A percentile compares a stretch with the other conserved stretches of the same genome.
phyloP scores from a whole-genome alignment of 1,140 invertebrate species.

The Acarapis woodi region DNA sequence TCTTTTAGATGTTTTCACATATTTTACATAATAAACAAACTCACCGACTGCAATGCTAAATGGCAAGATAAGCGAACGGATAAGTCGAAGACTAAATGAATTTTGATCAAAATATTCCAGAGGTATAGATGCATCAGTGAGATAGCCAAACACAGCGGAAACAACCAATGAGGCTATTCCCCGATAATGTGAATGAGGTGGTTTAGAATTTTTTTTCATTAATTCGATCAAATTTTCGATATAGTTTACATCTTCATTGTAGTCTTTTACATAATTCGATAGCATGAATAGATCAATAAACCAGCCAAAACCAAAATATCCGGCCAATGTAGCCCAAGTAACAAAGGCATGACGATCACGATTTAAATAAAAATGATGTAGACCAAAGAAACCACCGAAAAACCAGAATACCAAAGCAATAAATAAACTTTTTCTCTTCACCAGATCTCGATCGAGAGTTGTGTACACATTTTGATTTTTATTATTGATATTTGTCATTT shows the following conservation, averaged over 20 bases:
- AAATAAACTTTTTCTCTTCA: constrained; percentile 30
- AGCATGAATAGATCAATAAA: constrained; percentile 52
- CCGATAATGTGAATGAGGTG: constrained; percentile 39
- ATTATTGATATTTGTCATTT: no score
- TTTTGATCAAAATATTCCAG: constrained; percentile 16
- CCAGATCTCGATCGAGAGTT: no score
- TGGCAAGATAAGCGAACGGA: constrained; percentile 36
- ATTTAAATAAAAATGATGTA: constrained; percentile 67
- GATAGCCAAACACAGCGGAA: constrained; percentile 43
- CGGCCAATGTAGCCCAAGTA: constrained; percentile 54
- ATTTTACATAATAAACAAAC: constrained; percentile 7
- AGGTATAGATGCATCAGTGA: constrained; percentile 42
- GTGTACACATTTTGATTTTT: no score
- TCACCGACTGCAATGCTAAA: constrained; percentile 40
- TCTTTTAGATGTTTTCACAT: constrained; percentile 1
- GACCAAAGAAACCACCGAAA: constrained; percentile 49
- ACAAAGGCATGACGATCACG: constrained; percentile 66
- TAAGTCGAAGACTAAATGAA: constrained; percentile 33
- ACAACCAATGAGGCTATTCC: constrained; percentile 44
- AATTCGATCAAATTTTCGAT: constrained; percentile 30
- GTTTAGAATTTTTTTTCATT: constrained; percentile 32
- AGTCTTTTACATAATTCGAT: constrained; percentile 53
- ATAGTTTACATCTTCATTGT: constrained; percentile 42
- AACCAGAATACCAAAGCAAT: constrained; percentile 53
- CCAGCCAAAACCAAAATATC: constrained; percentile 57